Evolutionary conservation across 23 tunicate genomes (phyloP).

Genomic region (Ciona savignyi): DNA sequence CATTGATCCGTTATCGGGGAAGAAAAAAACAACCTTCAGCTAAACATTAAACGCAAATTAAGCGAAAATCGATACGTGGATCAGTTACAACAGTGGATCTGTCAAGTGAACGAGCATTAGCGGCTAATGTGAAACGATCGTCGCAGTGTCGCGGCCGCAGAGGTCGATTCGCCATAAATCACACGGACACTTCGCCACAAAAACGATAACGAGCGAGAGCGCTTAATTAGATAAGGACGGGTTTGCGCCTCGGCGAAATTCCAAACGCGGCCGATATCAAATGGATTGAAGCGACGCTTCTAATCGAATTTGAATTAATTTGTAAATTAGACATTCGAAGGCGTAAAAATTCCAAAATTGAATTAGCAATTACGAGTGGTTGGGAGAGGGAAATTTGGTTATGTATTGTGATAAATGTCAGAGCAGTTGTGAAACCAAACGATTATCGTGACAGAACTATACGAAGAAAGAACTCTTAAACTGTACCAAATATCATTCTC

Average conservation of each 20-base stretch:
- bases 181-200: neutral
- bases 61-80: neutral
- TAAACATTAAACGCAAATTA: neutral
- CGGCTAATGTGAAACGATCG: neutral
- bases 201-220: neutral
- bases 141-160: neutral
- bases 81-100: neutral
- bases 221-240: neutral
- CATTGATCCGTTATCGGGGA: too few species aligned
- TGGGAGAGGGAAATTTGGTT: too few species aligned
- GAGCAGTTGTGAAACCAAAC: too few species aligned
- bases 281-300: neutral
- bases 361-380: too few species aligned
- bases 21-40: too few species aligned
- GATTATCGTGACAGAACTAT: too few species aligned
- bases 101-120: neutral
- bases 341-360: too few species aligned
- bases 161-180: neutral
- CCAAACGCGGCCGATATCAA: neutral
- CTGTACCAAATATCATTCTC: too few species aligned
- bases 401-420: too few species aligned
- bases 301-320: neutral
- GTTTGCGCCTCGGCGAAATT: neutral
- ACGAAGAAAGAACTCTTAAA: too few species aligned
- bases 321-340: neutral